Conservation (phyloP, 2,797 vertebrate genomes). For the Pantherophis vulpinus region DNA sequence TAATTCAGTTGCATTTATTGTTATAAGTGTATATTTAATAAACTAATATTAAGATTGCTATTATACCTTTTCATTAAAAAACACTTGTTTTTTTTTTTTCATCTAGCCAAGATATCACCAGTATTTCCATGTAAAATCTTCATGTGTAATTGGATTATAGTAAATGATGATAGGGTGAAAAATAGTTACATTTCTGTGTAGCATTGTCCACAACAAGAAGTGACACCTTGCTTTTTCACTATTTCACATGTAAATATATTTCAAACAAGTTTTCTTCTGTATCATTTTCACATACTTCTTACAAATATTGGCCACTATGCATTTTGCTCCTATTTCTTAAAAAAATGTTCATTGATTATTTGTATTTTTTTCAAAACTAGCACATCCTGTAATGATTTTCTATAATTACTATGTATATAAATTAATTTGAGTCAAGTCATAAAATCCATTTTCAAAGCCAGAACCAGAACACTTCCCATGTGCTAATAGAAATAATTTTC, state of each 20-base stretch:
- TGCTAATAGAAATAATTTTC: no score
- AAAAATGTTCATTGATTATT: neutral
- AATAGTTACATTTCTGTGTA: neutral
- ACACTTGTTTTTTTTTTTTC: neutral
- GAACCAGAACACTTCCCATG: neutral
- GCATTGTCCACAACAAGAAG: neutral
- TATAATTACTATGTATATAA: neutral
- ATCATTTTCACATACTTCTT: conserved; percentile 20
- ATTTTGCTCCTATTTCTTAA: neutral
- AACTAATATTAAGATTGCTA: neutral
- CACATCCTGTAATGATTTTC: neutral
- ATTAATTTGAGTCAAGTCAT: neutral
- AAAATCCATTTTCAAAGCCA: neutral
- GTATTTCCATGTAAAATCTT: conserved; percentile 6
- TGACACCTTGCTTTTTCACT: neutral
- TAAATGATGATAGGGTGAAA: neutral
- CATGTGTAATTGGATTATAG: neutral
- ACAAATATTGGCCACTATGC: conserved; percentile 1
- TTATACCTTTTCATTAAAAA: neutral
- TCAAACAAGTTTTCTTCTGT: neutral
- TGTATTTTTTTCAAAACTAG: neutral
- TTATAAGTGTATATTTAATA: conserved; percentile 42
- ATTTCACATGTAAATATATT: neutral
- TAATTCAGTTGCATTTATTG: conserved; percentile 39
- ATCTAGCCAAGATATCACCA: neutral